Base-by-base conservation (phyloP, 2,888 invertebrate genomes). In the Eristalis tenax region DNA sequence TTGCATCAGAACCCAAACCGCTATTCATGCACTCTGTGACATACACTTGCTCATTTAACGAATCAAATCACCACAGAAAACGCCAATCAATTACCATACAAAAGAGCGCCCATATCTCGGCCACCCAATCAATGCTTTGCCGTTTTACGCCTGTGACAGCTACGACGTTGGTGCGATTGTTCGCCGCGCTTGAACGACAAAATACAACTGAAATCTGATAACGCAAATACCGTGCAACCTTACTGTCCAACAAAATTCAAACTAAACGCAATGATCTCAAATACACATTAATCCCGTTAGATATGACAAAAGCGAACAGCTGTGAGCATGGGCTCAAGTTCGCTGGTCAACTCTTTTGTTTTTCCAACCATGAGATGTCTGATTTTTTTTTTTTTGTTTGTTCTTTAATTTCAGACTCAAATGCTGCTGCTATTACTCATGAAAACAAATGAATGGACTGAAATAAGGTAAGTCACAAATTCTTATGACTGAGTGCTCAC, bases 381-480 rank as follows among this genome's bases (percentile, higher is more conserved):
- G 59, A 59, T 64, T 68, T 74, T 40, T 26, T 3, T 26, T 26
- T 26, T 26, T 26, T 3, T 26, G 28, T 64, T 28, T 57, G 64
- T 22, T 64, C 50, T 56, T 64, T 68, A 1, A 23, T 86, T 86
- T 78, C 38, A 86, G 75, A 59, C 75, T 35, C 78, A 82, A 86
- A 82, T 78, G 74, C 66, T 61, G 78, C 61, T 70, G 74, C 40
- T 56, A 66, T 86, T 86, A 78, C 82, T 82, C 82, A 82, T 70
- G 66, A 70, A 64, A 65, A 65, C 68, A 59, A 76, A 66, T 71
- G 70, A 82, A 71, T 76, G 82, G 70, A 65, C 77, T 50, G 28
- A 63, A 86, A 78, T 86, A 78, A 86, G 82, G 86, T 86, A 82
- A 86, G 86, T 82, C 77, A 82, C 81, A 22, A 65, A 65, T 38